Base-by-base conservation (phyloP, 2,113 vertebrate genomes). In the Cyanoderma ruficeps region DNA sequence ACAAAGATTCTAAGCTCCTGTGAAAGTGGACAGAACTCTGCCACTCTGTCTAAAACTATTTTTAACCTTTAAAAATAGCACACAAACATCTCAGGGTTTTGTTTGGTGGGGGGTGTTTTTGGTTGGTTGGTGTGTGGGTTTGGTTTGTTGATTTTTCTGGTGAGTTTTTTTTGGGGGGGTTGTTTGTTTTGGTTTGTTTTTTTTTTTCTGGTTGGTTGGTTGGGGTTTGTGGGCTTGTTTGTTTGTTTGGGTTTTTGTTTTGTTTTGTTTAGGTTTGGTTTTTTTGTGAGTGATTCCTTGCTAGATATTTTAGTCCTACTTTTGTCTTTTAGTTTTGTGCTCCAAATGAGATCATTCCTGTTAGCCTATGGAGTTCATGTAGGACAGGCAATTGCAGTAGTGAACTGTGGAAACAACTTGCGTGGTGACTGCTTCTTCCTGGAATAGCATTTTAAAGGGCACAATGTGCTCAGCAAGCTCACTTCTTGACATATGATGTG, bases 391-490 rank as follows among this genome's bases (percentile, higher is more conserved):
- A 24, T 30, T 86, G 47, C 85, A 24, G 35, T 14, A 39, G 56
- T 61, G 80, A 89, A 42, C 64, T 60, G 78, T 63, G 60, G 71
- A 60, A 92, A 47, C 42, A 76, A 72, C 35, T 63, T 61, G 25
- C 3, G 10, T 49, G 47, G 74, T 87, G 83, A 59, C 78, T 84
- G 80, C 37, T 85, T 91, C 56, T 87, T 92, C 82, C 76, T 82
- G 47, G 69, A 96, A 87, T 61, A 93, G 60, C 30, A 25, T 74
- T 89, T 81, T 75, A 68, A 92, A 94, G 68, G 70, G 68, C 69
- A 68, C 44, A 49, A 11, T 47, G 37, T 70, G 59, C 84, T 91
- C 87, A 76, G 37, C 75, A 53, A 75, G 27, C 59, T 91, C 63
- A 12, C 39, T 85, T 78, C 79, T 70, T 93, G 47, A 55, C 47